Base-by-base conservation (phyloP, 2,113 vertebrate genomes). In the Xiphias gladius region DNA sequence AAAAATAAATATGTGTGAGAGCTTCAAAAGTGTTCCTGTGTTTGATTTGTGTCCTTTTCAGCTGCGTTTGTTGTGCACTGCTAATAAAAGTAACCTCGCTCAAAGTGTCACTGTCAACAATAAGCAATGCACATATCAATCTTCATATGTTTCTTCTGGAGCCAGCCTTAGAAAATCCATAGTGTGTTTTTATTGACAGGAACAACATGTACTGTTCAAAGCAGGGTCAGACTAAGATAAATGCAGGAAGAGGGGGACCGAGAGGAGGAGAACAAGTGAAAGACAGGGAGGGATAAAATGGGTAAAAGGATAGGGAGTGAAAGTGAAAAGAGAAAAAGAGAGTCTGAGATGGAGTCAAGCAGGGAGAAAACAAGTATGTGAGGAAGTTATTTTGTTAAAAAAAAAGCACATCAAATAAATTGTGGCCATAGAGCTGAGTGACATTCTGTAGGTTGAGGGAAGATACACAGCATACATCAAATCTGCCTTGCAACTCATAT, bases 131-230 rank as follows among this genome's bases (percentile, higher is more conserved):
- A 48, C 67, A 39, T 89, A 92, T 93, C 92, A 89, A 92, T 94
- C 93, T 91, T 92, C 66, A 67, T 87, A 35, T 46, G 55, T 80
- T 80, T 79, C 37, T 81, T 39, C 58, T 75, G 69, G 37, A 68
- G 77, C 39, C 1, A n/a, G 79, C 62, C 39, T 62, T 24, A 26
- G 41, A 76, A 67, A 91, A 92, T 94, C 93, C 52, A 93, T 91
- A 88, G 9, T 20, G 70, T 37, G 65, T 84, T 85, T 58, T 87
- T 90, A 92, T 92, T 89, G 93, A 91, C 86, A 84, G 85, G 83
- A 73, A 68, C 64, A 86, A 76, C 82, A 73, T 65, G 82, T 62
- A 58, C 76, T 73, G 63, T 67, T 75, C 71, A 82, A 73, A 69
- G 68, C 24, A 32, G 83, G 80, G 84, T 91, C 82, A 70, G 85